Evolutionary conservation across 2,113 vertebrate genomes (phyloP).

Genomic region (Gavialis gangeticus): DNA sequence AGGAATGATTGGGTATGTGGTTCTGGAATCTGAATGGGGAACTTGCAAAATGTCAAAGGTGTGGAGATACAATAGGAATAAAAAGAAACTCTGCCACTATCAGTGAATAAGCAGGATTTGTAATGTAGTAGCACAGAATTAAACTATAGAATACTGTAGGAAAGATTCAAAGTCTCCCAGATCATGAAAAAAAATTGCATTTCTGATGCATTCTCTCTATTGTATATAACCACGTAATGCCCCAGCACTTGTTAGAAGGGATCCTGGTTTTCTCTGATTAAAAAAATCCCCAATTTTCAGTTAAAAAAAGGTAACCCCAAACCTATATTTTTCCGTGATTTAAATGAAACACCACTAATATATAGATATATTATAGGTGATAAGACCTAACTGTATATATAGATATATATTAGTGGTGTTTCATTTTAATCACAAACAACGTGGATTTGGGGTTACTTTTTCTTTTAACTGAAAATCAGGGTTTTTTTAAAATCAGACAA

Average conservation of each 20-base stretch:
- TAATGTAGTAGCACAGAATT: neutral
- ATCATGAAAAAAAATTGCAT: neutral
- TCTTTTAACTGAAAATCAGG: no score
- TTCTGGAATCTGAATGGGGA: neutral
- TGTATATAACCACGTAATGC: fast-evolving
- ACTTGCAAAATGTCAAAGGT: neutral
- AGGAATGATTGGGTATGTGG: neutral
- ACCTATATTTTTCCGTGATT: no score
- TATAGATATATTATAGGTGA: no score
- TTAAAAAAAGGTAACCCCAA: no score
- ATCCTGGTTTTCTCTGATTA: no score
- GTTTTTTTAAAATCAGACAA: neutral
- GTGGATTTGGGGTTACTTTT: no score
- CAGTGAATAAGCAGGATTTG: neutral
- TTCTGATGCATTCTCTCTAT: neutral
- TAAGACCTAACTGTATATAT: no score
- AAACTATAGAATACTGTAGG: neutral
- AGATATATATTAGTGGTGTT: no score
- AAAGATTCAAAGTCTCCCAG: neutral
- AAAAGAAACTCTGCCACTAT: neutral
- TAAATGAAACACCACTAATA: no score
- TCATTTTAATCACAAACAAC: no score
- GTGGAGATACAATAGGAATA: fast-evolving
- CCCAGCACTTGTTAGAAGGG: neutral
- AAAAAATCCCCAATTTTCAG: no score